These are phyloP conservation scores for Drosophila paracracens DNA, from an alignment of 2,888 invertebrate species.

Conservation along the genomic window DNA sequence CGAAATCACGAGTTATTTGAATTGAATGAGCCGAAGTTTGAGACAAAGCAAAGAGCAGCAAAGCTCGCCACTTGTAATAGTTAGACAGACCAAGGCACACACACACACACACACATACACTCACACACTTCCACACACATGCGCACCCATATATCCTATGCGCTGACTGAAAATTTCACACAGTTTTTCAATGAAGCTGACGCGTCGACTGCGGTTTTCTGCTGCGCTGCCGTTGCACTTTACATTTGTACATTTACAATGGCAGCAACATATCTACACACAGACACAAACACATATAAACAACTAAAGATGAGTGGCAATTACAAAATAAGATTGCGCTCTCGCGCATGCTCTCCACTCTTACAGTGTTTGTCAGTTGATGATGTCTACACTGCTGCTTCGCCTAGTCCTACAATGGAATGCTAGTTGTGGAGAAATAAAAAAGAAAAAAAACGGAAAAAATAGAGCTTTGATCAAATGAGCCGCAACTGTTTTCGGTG, in stretches of 20 bases:
- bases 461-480: constrained; percentile 69
- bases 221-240: constrained; percentile 59
- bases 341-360: constrained; percentile 26
- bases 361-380: constrained; percentile 8
- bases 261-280: constrained; percentile 13
- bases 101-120: constrained; percentile 27
- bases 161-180: constrained; percentile 60
- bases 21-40: constrained; percentile 70
- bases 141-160: constrained; percentile 47
- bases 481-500: constrained; percentile 60
- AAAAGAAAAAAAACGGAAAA: constrained; percentile 1
- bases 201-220: constrained; percentile 14
- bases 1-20: constrained; percentile 80
- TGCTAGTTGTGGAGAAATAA: constrained; percentile 46
- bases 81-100: constrained; percentile 56
- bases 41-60: constrained; percentile 48
- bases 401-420: constrained; percentile 69
- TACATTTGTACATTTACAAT: constrained; percentile 29
- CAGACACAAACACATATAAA: constrained; percentile 9
- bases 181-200: constrained; percentile 66
- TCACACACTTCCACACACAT: constrained; percentile 10
- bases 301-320: constrained; percentile 58
- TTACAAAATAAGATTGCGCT: constrained; percentile 66
- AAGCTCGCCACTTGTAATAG: constrained; percentile 58
- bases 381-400: constrained; percentile 18